Evolutionary conservation across 1,140 invertebrate genomes (phyloP).

Genomic region (Dolichoris vasculosae): DNA sequence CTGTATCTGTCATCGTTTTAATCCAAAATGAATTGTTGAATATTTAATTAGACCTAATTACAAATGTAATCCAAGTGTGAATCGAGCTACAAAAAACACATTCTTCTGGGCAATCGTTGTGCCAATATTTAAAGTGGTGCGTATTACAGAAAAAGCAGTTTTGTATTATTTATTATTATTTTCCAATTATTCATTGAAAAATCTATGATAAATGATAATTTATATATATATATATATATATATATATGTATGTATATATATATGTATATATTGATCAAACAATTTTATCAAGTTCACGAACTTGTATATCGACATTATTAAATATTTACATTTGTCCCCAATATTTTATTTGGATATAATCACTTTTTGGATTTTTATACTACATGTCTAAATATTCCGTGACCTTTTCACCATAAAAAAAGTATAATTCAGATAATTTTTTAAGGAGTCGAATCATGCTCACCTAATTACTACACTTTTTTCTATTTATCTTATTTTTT

Average conservation of each 20-base stretch:
- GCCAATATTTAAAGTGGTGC: slow-evolving; percentile 31
- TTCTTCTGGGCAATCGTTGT: slow-evolving; percentile 30
- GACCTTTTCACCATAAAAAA: slow-evolving; percentile 26
- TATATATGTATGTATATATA: no score
- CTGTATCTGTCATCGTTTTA: not conserved
- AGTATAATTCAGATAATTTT: slow-evolving; percentile 28
- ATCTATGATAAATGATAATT: slow-evolving; percentile 26
- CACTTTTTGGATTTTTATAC: slow-evolving; percentile 39
- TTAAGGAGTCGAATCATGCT: slow-evolving; percentile 34
- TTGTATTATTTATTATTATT: slow-evolving; percentile 5
- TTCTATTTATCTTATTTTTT: slow-evolving; percentile 39
- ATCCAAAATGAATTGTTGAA: slow-evolving; percentile 27
- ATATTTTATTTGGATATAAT: slow-evolving; percentile 29
- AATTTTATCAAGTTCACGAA: slow-evolving; percentile 42
- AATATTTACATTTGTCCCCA: slow-evolving; percentile 47
- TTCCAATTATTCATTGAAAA: slow-evolving; percentile 37
- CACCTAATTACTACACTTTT: slow-evolving; percentile 37
- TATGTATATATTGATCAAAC: slow-evolving; percentile 34
- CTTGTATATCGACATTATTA: slow-evolving; percentile 22
- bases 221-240: slow-evolving; percentile 31
- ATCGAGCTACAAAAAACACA: slow-evolving; percentile 43
- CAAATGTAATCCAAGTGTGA: slow-evolving; percentile 42
- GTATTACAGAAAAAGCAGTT: slow-evolving; percentile 45
- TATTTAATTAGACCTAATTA: slow-evolving; percentile 42
- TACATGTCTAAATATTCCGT: slow-evolving; percentile 36